Base-by-base conservation (phyloP, 2,113 vertebrate species). In the Etheostoma cragini region DNA sequence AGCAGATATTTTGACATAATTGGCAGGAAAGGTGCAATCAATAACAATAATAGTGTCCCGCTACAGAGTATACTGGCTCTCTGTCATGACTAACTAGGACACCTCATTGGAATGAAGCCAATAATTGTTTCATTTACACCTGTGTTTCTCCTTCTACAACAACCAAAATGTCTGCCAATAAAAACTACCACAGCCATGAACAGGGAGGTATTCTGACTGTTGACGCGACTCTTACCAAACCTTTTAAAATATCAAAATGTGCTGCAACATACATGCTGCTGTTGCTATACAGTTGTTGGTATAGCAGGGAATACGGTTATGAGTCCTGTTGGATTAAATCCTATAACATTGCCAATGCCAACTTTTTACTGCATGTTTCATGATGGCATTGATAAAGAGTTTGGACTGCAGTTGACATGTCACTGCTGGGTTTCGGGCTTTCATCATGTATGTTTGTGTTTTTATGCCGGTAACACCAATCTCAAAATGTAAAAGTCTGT, bases 121-220 rank as follows among this genome's bases (percentile, higher is more conserved):
- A 14, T 19, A 19, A 26, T 5, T 5, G 14, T 35, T 47, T 13
- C 2, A 47, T 66, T 57, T 57, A 35, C 19, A 49, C 22, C 57
- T 1, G 2, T 35, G 45, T 22, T 70, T 62, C 45, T 62, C 16
- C 56, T 4, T 42, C 15, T 17, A 13, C 15, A 12, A 42, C 10
- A 24, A 58, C 42, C 46, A 26, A 65, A 26, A 33, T 56, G 26
- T 57, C 52, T 38, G 63, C 53, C 42, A 67, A 67, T 60, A 38
- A 77, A 56, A 22, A 17, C 42, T 3, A 33, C 3, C 26, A 38
- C 12, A 57, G 4, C 26, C 12, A 26, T 38, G n/a, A 42, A 58
- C 49, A 66, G 62, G 8, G 38, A 66, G 24, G 1, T 5, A 16
- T 63, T 65, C 38, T 15, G 12, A 26, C 3, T 26, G 1, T 26